Percentiles rank a stretch among this genome's conserved stretches.
Conservation (phyloP, 2,797 vertebrate genomes). For the Melanotaenia boesemani region DNA sequence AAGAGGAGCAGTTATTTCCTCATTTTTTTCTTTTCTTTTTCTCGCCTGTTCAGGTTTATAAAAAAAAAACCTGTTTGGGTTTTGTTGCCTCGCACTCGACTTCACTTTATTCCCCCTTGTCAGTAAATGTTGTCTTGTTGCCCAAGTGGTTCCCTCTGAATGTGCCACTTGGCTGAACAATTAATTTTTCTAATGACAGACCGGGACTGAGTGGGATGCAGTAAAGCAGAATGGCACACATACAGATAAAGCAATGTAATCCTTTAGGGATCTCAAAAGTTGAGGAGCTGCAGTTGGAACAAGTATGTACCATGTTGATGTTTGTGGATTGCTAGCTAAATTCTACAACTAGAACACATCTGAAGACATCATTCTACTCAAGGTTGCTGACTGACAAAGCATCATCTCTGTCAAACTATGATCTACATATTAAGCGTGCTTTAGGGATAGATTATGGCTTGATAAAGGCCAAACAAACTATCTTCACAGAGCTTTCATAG, state of each 20-base stretch:
- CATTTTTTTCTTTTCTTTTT: conserved; percentile 36
- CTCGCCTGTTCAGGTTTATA: conserved; percentile 63
- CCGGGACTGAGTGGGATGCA: conserved; percentile 66
- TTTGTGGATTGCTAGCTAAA: conserved; percentile 2
- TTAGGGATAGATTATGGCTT: background rate
- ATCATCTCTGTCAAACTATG: background rate
- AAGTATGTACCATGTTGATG: background rate
- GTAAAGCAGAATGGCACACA: conserved; percentile 47
- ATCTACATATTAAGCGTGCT: background rate
- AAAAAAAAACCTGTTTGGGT: conserved; percentile 72
- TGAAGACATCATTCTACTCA: background rate
- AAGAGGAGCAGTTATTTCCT: conserved; percentile 28
- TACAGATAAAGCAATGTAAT: conserved; percentile 46
- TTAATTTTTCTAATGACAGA: conserved; percentile 86
- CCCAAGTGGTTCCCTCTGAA: conserved; percentile 79
- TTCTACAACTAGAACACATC: background rate
- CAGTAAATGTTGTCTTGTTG: conserved; percentile 73
- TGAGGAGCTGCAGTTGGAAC: conserved; percentile 28
- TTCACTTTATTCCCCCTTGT: conserved; percentile 65
- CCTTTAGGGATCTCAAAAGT: conserved; percentile 30
- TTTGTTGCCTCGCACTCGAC: conserved; percentile 71
- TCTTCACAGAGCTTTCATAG: no score
- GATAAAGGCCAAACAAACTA: no score
- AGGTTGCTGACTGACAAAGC: background rate
- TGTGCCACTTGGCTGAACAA: conserved; percentile 83